These are phyloP conservation scores for Limnephilus marmoratus DNA, from an alignment of 2,888 invertebrate species.

Conservation along the genomic window DNA sequence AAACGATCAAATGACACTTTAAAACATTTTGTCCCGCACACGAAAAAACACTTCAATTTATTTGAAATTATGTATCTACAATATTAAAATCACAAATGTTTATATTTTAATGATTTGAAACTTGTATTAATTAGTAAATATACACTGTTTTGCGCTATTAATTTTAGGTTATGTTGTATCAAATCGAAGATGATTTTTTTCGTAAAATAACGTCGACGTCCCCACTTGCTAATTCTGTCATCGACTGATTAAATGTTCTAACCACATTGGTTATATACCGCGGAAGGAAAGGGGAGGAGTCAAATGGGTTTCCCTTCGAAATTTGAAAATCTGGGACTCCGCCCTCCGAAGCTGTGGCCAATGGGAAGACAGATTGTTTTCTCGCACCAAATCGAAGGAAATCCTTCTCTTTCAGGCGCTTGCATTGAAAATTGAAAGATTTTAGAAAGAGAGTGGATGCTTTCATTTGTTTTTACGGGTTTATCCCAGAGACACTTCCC, in stretches of 20 bases:
- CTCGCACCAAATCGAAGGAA: not conserved
- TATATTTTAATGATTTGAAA: not conserved
- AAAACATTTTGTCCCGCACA: not conserved
- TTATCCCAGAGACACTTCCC: too few species aligned
- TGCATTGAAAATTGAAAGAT: not conserved
- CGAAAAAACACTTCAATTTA: too few species aligned
- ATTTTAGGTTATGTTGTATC: not conserved
- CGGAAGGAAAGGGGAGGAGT: not conserved
- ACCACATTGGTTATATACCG: constrained; percentile 40
- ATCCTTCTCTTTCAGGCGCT: constrained; percentile 48
- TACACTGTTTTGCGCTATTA: not conserved
- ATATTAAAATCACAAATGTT: not conserved
- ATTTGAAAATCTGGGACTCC: constrained; percentile 7
- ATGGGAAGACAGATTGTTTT: constrained; percentile 28
- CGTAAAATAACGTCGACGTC: not conserved
- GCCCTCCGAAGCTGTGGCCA: constrained; percentile 29
- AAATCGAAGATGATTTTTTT: not conserved
- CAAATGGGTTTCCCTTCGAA: constrained; percentile 15
- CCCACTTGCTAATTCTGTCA: constrained; percentile 40
- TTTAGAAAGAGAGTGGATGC: not conserved
- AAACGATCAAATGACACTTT: not conserved
- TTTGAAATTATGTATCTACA: too few species aligned
- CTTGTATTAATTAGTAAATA: not conserved
- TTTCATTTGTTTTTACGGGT: not conserved
- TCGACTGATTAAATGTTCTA: constrained; percentile 45